Conservation (phyloP, 2,888 invertebrate species). For the Ectemnius cavifrons region DNA sequence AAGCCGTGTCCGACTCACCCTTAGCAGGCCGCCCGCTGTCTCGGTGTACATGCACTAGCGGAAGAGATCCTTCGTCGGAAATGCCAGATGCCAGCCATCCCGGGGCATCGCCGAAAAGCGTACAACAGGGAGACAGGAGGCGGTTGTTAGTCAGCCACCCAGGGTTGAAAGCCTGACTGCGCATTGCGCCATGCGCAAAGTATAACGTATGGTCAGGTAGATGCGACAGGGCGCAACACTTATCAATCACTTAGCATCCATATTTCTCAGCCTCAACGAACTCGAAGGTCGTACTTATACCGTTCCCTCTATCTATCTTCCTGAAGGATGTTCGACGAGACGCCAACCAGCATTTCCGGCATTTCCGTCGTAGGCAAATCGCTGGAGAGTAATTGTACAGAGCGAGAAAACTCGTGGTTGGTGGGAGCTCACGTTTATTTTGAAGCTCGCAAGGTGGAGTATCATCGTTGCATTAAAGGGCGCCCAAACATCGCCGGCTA, state of each 20-base stretch:
- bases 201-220: constrained; percentile 58
- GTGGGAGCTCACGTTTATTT: not conserved
- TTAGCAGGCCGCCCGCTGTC: constrained; percentile 19
- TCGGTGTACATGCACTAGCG: constrained; percentile 5
- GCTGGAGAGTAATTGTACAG: too few species aligned
- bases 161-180: too few species aligned
- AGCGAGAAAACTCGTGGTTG: too few species aligned
- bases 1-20: constrained; percentile 39
- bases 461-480: too few species aligned
- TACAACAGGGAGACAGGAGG: not conserved
- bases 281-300: constrained; percentile 35
- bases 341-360: not conserved
- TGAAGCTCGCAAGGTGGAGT: too few species aligned
- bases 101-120: constrained; percentile 36
- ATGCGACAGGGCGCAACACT: constrained; percentile 59
- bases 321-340: constrained; percentile 40
- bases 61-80: constrained; percentile 35
- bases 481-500: too few species aligned
- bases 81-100: constrained; percentile 44
- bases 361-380: too few species aligned
- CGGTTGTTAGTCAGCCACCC: too few species aligned
- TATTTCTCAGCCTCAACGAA: constrained; percentile 39
- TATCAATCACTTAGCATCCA: constrained; percentile 67
- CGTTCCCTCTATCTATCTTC: constrained; percentile 60
- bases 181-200: constrained; percentile 19